A percentile compares a stretch with the other conserved stretches of the same genome.
Evolutionary conservation across 2,888 invertebrate species (phyloP).

Genomic region (Alsophila aescularia): DNA sequence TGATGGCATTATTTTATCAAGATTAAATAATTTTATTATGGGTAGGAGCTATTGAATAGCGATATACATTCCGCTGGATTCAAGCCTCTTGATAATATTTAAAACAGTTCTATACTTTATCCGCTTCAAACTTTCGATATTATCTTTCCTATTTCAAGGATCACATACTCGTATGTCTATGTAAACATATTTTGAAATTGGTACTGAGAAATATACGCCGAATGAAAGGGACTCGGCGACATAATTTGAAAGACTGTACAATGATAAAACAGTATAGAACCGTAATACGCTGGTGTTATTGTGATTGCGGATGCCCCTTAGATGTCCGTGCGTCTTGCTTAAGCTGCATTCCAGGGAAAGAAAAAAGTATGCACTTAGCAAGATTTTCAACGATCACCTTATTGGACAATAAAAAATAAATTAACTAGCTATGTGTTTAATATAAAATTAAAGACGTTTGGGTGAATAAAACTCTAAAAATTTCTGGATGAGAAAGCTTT

Average conservation of each 20-base stretch:
- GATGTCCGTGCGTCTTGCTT: conserved; percentile 68
- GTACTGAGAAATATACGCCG: background rate
- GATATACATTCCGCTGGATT: conserved; percentile 53
- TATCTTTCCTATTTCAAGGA: background rate
- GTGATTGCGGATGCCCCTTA: conserved; percentile 52
- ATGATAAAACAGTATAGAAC: conserved; percentile 36
- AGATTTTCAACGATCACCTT: conserved; percentile 7
- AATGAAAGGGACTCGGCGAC: conserved; percentile 12
- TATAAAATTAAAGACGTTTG: background rate
- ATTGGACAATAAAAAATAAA: background rate
- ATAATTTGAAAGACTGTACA: conserved; percentile 12
- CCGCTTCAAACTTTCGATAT: conserved; percentile 12
- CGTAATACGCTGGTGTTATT: conserved; percentile 45
- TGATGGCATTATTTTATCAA: conserved; percentile 72
- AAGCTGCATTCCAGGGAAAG: conserved; percentile 78
- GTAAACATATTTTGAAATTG: too few species aligned
- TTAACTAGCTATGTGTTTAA: too few species aligned
- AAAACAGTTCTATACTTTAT: conserved; percentile 56
- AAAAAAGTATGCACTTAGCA: conserved; percentile 50
- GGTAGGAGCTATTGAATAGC: conserved; percentile 48
- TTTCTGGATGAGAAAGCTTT: background rate
- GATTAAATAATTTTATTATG: conserved; percentile 52
- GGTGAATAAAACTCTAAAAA: background rate
- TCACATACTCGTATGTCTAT: too few species aligned
- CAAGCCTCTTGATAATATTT: conserved; percentile 54